These are phyloP conservation scores for Bombus soroeensis DNA, from an alignment of 1,140 invertebrate species.

Conservation along the genomic window DNA sequence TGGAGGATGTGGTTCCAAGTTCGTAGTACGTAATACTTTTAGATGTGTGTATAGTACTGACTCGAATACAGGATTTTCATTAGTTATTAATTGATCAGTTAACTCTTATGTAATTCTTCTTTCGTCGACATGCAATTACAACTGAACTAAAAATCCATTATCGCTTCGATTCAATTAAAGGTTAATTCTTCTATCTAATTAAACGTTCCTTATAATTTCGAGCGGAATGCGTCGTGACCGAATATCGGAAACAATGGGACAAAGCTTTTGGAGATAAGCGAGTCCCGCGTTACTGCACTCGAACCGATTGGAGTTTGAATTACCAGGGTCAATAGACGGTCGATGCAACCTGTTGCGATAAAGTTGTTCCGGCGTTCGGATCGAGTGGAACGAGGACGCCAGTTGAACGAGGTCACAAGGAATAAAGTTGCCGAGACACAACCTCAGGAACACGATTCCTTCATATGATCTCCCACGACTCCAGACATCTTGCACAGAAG, in stretches of 20 bases:
- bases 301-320: slow-evolving; percentile 40
- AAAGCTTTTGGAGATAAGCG: neutral
- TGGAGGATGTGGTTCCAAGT: too few relatives aligned
- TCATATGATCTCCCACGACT: slow-evolving; percentile 17
- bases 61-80: too few relatives aligned
- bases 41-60: too few relatives aligned
- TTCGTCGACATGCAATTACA: too few relatives aligned
- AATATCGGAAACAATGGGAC: neutral
- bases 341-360: slow-evolving; percentile 76
- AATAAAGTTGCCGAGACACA: slow-evolving; percentile 27
- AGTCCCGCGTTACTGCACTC: slow-evolving; percentile 25
- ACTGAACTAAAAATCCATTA: too few relatives aligned
- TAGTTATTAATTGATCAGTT: too few relatives aligned
- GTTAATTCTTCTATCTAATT: too few relatives aligned
- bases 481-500: neutral
- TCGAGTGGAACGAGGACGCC: slow-evolving; percentile 5
- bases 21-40: too few relatives aligned
- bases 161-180: too few relatives aligned
- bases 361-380: slow-evolving; percentile 62
- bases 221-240: neutral
- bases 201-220: neutral
- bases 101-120: too few relatives aligned
- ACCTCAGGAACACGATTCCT: neutral
- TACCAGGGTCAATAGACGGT: slow-evolving; percentile 53
- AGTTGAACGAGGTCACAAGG: neutral